Base-by-base conservation (phyloP, 2,797 vertebrate genomes). In the Sebastiscus tertius region DNA sequence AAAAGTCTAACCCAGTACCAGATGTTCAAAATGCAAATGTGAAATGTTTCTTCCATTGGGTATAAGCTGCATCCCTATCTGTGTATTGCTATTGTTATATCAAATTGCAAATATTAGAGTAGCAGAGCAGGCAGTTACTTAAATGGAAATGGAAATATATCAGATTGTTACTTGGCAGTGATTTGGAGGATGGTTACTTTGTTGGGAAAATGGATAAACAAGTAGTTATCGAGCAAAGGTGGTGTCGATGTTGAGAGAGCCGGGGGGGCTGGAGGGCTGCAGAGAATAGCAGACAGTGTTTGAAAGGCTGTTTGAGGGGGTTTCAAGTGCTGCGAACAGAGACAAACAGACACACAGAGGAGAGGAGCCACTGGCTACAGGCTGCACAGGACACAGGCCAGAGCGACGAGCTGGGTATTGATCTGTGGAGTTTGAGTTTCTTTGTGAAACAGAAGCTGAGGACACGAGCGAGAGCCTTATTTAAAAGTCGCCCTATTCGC, bases 381-480 rank as follows among this genome's bases (percentile, higher is more conserved):
- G 81, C 87, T 70, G 86, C 39, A 34, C 85, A 74, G 89, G 83
- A 66, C 84, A 71, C 69, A 13, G 86, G 83, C 82, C 84, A 75
- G 31, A 81, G 89, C 85, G 76, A 84, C 65, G 66, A 81, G 92
- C 83, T 14, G 29, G 0, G 36, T 90, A 95, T 95, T 80, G 93
- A 94, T 94, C 85, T 73, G 74, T 10, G 27, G 82, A 91, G 92
- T 94, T 94, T 90, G 79, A 89, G 89, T 94, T 94, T 93, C 94
- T 94, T 89, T 92, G 88, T 90, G 92, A 92, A 94, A 95, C 84
- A 80, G 82, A 90, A 95, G 93, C 92, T 87, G 86, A 92, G 88
- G 87, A 92, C 79, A 90, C 77, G 49, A 86, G 82, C 75, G 3
- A 87, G 85, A 89, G 83, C 81, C 85, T 91, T 94, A 92, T 93